Evolutionary conservation across 2,888 invertebrate genomes (phyloP).

Genomic region (Eupithecia subumbrata): DNA sequence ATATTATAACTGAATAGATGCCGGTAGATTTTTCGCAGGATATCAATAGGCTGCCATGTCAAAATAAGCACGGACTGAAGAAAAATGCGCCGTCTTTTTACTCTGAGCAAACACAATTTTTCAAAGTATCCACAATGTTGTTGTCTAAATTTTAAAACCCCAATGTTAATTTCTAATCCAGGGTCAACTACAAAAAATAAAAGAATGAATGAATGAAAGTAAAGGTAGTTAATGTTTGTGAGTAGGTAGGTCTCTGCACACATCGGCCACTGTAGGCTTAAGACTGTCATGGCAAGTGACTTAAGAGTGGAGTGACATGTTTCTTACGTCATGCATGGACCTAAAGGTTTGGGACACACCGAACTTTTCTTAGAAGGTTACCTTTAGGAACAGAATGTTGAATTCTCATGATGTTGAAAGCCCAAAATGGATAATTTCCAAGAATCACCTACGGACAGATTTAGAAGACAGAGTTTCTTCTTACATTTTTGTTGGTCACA

Average conservation of each 20-base stretch:
- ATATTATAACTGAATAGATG: too few relatives aligned
- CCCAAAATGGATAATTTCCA: too few relatives aligned
- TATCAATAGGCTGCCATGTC: too few relatives aligned
- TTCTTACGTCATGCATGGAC: slow-evolving; percentile 15
- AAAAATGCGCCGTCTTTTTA: too few relatives aligned
- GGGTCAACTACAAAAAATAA: too few relatives aligned
- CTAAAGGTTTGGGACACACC: slow-evolving; percentile 14
- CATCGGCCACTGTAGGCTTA: slow-evolving; percentile 13
- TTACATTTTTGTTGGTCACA: neutral
- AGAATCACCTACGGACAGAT: too few relatives aligned
- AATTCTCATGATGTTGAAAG: too few relatives aligned
- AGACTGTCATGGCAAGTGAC: slow-evolving; percentile 28
- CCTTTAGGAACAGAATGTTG: too few relatives aligned
- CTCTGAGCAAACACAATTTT: too few relatives aligned
- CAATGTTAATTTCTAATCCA: neutral
- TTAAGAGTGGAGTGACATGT: slow-evolving; percentile 7
- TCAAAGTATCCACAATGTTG: too few relatives aligned
- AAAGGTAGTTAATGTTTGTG: neutral
- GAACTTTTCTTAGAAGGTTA: neutral
- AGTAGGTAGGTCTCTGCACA: neutral
- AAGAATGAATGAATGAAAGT: neutral
- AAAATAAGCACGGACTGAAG: too few relatives aligned
- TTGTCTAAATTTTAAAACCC: neutral
- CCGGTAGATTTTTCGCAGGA: too few relatives aligned
- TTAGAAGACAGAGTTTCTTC: neutral